phyloP scores from a whole-genome alignment of 2,113 vertebrate species.

The Trichechus manatus region DNA sequence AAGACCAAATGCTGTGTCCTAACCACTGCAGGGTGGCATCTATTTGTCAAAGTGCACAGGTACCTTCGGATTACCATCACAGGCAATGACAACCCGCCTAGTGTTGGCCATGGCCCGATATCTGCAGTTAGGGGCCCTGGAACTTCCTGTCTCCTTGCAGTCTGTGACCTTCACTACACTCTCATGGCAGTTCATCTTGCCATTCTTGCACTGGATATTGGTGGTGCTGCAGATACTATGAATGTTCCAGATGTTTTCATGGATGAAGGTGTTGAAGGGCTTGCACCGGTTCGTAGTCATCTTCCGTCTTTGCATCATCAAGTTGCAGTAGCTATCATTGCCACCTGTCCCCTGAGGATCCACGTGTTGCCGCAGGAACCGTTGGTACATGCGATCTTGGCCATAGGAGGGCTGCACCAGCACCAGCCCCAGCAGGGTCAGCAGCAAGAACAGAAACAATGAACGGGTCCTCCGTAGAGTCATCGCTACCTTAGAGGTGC shows the following conservation, averaged over 20 bases:
- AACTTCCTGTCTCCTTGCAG: conserved; percentile 73
- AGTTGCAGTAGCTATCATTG: conserved; percentile 74
- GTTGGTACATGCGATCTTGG: conserved; percentile 67
- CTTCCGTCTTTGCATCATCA: conserved; percentile 79
- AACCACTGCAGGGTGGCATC: not conserved
- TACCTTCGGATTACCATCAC: conserved; percentile 60
- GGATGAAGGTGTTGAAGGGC: conserved; percentile 81
- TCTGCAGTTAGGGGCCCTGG: conserved; percentile 65
- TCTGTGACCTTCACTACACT: conserved; percentile 74
- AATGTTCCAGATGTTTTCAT: conserved; percentile 75
- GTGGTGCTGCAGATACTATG: conserved; percentile 63
- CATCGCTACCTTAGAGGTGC: conserved; percentile 7
- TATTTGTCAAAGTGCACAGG: conserved; percentile 81
- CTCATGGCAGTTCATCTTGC: conserved; percentile 75
- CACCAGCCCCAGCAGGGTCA: conserved; percentile 69
- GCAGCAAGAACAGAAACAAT: conserved; percentile 68
- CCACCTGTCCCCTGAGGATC: conserved; percentile 24
- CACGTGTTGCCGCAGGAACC: conserved; percentile 79
- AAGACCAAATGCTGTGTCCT: not conserved
- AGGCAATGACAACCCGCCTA: conserved; percentile 76
- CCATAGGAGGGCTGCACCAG: conserved; percentile 62
- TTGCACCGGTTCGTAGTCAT: conserved; percentile 73
- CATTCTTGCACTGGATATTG: conserved; percentile 69
- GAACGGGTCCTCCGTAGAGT: not conserved
- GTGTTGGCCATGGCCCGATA: conserved; percentile 54